Base-by-base conservation (phyloP, 2,797 vertebrate species). In the Poeciliopsis presidionis region DNA sequence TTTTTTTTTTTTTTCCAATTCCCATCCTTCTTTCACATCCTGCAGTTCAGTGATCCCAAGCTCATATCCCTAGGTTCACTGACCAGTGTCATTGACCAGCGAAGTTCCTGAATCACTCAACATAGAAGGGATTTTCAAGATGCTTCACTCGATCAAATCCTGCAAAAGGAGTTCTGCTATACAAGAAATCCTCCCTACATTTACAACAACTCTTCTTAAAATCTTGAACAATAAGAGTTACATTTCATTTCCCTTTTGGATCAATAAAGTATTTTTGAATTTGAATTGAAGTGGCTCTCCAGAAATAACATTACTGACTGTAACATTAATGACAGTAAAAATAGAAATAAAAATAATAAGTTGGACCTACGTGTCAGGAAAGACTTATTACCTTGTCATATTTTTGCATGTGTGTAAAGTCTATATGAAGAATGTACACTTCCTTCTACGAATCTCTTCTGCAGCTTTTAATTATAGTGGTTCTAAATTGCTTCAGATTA, bases 281-380 rank as follows among this genome's bases (percentile, higher is more conserved):
- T 51, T 22, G 7, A 53, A 41, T 25, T 67, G 16, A 82, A 72
- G 74, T 83, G 83, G 75, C 82, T 45, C 53, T 74, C 69, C 49
- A 9, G 14, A 72, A 30, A 73, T 72, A 74, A 81, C 81, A 67
- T 83, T 72, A 72, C 75, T 84, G 89, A 91, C 83, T 86, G 71
- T 86, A 89, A 89, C 85, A 89, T 45, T 72, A 89, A 73, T 84
- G 84, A 84, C 82, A 85, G 76, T 28, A 36, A 53, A 53, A 53
- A 53, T 53, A 25, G 8, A 53, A 41, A 67, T 67, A 13, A 14
- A 87, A 80, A 57, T 53, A 51, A 51, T 73, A 55, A 72, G 59
- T 57, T 67, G 78, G 72, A 80, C 72, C 73, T 69, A 79, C 53
- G 61, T 71, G 72, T 87, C 78, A 85, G 87, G 84, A 82, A 85